phyloP scores from a whole-genome alignment of 2,888 invertebrate species.

The Cosmopolites sordidus region DNA sequence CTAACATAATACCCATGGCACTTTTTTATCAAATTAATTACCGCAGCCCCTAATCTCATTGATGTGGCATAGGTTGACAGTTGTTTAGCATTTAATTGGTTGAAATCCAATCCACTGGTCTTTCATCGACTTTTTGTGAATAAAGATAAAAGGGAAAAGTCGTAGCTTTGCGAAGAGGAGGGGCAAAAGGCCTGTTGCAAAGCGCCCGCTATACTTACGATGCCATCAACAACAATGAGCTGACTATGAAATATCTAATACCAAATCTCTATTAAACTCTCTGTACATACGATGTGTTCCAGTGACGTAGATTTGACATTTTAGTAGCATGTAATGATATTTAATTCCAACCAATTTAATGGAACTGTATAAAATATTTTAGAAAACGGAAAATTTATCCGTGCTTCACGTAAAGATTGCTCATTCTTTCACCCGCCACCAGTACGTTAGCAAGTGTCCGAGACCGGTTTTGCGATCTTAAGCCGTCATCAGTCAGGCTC shows the following conservation, averaged over 20 bases:
- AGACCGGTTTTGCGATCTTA: too few species aligned
- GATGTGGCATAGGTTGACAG: conserved; percentile 28
- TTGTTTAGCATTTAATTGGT: conserved; percentile 35
- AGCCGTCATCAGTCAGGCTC: too few species aligned
- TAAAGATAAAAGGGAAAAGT: conserved; percentile 27
- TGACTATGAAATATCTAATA: conserved; percentile 39
- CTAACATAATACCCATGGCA: too few species aligned
- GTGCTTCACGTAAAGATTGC: too few species aligned
- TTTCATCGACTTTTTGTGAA: conserved; percentile 32
- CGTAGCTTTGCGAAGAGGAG: conserved; percentile 24
- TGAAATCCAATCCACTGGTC: conserved; percentile 30
- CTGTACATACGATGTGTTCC: conserved; percentile 25
- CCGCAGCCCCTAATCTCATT: conserved; percentile 16
- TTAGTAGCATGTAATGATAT: too few species aligned
- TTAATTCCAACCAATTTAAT: too few species aligned
- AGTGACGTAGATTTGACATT: conserved; percentile 23
- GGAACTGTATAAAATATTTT: too few species aligned
- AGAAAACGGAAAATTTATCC: too few species aligned
- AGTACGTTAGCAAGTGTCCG: too few species aligned
- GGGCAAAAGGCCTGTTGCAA: conserved; percentile 28
- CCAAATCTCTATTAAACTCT: conserved; percentile 39
- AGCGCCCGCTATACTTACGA: conserved; percentile 28
- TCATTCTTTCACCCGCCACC: too few species aligned
- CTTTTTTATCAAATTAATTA: conserved; percentile 10
- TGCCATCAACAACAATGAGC: conserved; percentile 38